A percentile compares a stretch with the other conserved stretches of the same genome.
These are phyloP conservation scores for Eupleurogrammus muticus DNA, from an alignment of 2,797 vertebrate species.

Conservation along the genomic window DNA sequence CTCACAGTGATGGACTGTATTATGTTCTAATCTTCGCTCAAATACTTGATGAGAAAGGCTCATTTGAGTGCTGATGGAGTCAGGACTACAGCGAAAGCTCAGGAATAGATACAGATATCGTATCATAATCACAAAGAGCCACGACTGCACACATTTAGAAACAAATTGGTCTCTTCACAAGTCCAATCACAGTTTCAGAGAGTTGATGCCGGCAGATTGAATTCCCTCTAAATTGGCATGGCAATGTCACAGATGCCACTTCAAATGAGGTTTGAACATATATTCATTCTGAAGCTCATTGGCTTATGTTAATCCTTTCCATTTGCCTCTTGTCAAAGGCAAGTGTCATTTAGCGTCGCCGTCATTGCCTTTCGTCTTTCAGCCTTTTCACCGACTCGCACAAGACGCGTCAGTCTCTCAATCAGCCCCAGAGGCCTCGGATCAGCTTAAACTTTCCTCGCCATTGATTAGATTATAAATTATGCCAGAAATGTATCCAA, in stretches of 20 bases:
- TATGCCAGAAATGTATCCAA: conserved; percentile 69
- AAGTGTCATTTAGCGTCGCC: conserved; percentile 73
- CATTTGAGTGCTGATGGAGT: conserved; percentile 80
- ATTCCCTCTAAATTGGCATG: conserved; percentile 82
- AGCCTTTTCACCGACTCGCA: conserved; percentile 73
- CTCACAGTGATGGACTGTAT: conserved; percentile 76
- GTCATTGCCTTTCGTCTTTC: conserved; percentile 57
- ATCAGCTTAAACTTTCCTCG: conserved; percentile 77
- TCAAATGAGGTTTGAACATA: conserved; percentile 84
- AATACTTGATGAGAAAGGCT: conserved; percentile 81
- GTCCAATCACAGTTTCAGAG: conserved; percentile 74
- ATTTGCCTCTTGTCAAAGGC: conserved; percentile 80
- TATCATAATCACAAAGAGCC: conserved; percentile 77
- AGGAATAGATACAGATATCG: conserved; percentile 79
- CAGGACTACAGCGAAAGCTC: conserved; percentile 72
- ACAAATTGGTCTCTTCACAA: conserved; percentile 81
- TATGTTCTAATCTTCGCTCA: conserved; percentile 81
- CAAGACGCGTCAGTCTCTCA: conserved; percentile 76
- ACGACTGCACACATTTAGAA: conserved; percentile 75
- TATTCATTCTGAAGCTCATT: conserved; percentile 80
- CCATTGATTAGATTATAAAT: conserved; percentile 81
- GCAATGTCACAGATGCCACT: conserved; percentile 83
- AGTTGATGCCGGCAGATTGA: conserved; percentile 79
- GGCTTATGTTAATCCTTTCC: conserved; percentile 82
- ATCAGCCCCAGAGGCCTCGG: conserved; percentile 69